These are phyloP conservation scores for Drosophila borealis DNA, from an alignment of 2,888 invertebrate genomes.

Conservation along the genomic window DNA sequence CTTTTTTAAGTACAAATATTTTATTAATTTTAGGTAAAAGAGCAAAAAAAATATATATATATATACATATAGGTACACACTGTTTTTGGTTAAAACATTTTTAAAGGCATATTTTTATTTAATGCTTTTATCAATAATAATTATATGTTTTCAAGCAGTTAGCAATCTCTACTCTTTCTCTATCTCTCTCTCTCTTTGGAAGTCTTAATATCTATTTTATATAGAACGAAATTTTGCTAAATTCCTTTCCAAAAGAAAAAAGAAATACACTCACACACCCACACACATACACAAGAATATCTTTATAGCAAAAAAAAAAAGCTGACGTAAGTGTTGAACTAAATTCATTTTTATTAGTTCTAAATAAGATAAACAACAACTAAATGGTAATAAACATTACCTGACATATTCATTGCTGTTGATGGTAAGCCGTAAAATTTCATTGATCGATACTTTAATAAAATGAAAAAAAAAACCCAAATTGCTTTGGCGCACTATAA, in stretches of 20 bases:
- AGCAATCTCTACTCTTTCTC: conserved; percentile 61
- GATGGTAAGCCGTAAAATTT: conserved; percentile 65
- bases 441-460: conserved; percentile 50
- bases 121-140: conserved; percentile 62
- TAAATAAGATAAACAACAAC: conserved; percentile 33
- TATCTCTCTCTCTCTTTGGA: conserved; percentile 55
- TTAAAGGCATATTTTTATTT: conserved; percentile 54
- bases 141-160: conserved; percentile 64
- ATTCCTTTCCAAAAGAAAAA: conserved; percentile 60
- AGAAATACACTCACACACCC: conserved; percentile 1
- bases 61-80: conserved; percentile 42
- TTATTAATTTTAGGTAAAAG: conserved; percentile 36
- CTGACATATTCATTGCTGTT: conserved; percentile 48
- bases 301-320: conserved; percentile 67
- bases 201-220: conserved; percentile 64
- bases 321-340: conserved; percentile 81
- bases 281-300: conserved; percentile 56
- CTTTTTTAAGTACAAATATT: conserved; percentile 30
- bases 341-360: conserved; percentile 72
- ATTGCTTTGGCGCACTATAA: conserved; percentile 28
- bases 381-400: conserved; percentile 42
- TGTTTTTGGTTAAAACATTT: conserved; percentile 12
- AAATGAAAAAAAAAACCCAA: conserved; percentile 2
- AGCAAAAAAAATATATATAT: background rate
- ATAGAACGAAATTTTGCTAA: conserved; percentile 82